Conservation (phyloP, 2,113 vertebrate genomes). For the Scatophagus argus region DNA sequence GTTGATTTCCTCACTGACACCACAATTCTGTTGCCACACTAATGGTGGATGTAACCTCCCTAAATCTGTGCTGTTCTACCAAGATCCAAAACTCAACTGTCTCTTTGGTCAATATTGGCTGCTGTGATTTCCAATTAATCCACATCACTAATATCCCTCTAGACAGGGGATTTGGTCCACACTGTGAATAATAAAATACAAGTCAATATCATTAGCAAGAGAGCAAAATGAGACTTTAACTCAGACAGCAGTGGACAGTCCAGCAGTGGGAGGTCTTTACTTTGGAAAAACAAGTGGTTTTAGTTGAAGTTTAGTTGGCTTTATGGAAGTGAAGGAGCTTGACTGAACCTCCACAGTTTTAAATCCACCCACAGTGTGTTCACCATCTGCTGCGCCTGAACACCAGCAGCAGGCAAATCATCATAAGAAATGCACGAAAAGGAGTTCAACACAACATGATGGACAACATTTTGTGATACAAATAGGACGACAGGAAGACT, state of each 20-base stretch:
- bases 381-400: slow-evolving; percentile 10
- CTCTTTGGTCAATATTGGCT: background rate
- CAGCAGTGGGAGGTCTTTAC: background rate
- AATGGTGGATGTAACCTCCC: too few relatives aligned
- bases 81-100: background rate
- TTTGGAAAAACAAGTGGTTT: background rate
- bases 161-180: background rate
- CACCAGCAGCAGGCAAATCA: background rate
- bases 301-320: background rate
- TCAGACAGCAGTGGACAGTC: background rate
- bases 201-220: background rate
- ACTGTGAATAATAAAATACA: slow-evolving; percentile 1
- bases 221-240: background rate
- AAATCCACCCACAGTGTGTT: slow-evolving; percentile 5
- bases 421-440: background rate
- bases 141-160: background rate
- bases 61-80: too few relatives aligned
- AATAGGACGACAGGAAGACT: background rate
- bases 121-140: background rate
- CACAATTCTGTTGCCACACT: too few relatives aligned
- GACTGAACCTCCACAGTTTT: slow-evolving; percentile 13
- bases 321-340: background rate
- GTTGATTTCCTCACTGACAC: too few relatives aligned
- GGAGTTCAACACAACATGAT: background rate
- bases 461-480: background rate